Conservation (phyloP, 2,113 vertebrate genomes). For the Rynchops niger region DNA sequence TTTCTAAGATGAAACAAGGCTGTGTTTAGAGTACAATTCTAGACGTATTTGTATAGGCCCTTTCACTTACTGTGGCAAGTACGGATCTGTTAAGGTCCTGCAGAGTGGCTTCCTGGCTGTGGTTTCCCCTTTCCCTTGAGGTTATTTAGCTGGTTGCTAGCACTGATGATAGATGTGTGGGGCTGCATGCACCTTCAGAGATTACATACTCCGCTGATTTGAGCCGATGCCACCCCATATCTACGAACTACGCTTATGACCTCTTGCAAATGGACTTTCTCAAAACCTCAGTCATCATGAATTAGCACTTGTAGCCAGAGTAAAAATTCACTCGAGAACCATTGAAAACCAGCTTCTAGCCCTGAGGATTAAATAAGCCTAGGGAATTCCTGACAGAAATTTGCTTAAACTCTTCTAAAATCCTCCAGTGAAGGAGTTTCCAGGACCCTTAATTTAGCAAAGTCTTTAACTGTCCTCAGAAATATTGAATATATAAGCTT, state of each 20-base stretch:
- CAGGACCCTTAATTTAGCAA: not conserved
- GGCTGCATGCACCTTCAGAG: not conserved
- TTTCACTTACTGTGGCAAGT: not conserved
- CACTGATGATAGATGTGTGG: not conserved
- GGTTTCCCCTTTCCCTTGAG: not conserved
- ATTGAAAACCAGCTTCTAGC: not conserved
- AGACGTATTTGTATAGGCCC: not conserved
- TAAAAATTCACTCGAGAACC: not conserved
- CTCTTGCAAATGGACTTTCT: not conserved
- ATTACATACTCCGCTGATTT: not conserved
- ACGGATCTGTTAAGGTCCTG: not conserved
- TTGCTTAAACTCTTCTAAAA: not conserved
- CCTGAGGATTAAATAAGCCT: not conserved
- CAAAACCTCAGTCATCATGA: not conserved
- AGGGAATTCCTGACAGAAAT: not conserved
- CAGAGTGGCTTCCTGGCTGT: not conserved
- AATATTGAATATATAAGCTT: not conserved
- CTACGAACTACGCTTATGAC: not conserved
- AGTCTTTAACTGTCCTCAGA: not conserved
- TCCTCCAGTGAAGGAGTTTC: not conserved
- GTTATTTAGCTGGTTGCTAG: not conserved
- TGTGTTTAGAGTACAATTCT: not conserved
- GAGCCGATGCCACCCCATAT: fast-evolving
- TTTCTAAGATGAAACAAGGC: not conserved
- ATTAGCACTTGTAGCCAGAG: not conserved